phyloP scores from a whole-genome alignment of 2,113 vertebrate species.

The Cochlearius cochlearius region DNA sequence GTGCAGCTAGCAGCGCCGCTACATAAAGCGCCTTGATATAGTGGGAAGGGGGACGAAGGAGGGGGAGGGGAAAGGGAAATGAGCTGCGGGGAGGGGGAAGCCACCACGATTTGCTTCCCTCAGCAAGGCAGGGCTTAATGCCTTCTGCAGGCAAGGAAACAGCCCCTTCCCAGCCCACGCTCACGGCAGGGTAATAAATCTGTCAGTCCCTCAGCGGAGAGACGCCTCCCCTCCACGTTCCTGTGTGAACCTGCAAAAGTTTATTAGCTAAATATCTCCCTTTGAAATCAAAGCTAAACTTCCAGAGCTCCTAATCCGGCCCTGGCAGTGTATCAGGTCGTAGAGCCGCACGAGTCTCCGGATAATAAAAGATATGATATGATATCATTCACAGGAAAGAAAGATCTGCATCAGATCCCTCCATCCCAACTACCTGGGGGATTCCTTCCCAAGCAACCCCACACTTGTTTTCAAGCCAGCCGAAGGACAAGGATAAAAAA shows the following conservation, averaged over 20 bases:
- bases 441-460: neutral
- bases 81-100: neutral
- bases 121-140: neutral
- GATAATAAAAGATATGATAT: neutral
- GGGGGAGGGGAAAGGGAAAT: neutral
- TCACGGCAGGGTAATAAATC: neutral
- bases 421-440: neutral
- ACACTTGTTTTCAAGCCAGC: neutral
- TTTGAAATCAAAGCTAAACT: constrained; percentile 1
- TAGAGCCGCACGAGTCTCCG: neutral
- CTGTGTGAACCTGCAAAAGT: neutral
- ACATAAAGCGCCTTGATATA: neutral
- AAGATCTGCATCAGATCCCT: neutral
- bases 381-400: neutral
- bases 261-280: neutral
- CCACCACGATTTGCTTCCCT: neutral
- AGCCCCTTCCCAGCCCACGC: neutral
- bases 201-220: neutral
- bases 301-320: neutral
- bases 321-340: neutral
- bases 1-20: neutral
- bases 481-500: neutral
- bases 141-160: neutral
- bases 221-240: neutral
- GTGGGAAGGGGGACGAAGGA: neutral